phyloP scores from a whole-genome alignment of 1,140 invertebrate species.

The Neodiprion fabricii region DNA sequence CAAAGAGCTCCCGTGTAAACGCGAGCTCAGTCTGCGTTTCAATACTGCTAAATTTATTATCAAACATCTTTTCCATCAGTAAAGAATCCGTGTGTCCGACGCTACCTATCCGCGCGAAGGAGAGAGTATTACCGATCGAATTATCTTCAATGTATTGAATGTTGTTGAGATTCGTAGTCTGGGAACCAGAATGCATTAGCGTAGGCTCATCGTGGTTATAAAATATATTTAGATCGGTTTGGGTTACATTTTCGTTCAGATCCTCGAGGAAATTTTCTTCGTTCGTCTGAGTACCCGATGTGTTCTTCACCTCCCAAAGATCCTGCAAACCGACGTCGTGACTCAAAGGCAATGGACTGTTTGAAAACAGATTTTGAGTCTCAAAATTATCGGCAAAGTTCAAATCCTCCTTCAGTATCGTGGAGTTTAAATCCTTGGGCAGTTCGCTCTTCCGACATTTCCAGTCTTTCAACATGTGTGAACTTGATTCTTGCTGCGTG shows the following conservation, averaged over 20 bases:
- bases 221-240: conserved; percentile 46
- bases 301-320: conserved; percentile 57
- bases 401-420: conserved; percentile 43
- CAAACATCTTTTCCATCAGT: conserved; percentile 50
- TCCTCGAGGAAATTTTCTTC: conserved; percentile 49
- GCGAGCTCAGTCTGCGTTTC: conserved; percentile 67
- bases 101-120: conserved; percentile 26
- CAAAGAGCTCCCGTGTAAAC: conserved; percentile 50
- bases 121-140: conserved; percentile 31
- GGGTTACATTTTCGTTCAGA: conserved; percentile 47
- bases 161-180: conserved; percentile 32
- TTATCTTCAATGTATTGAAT: conserved; percentile 38
- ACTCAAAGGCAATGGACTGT: conserved; percentile 50
- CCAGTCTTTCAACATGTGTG: conserved; percentile 34
- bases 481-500: conserved; percentile 22
- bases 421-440: conserved; percentile 24
- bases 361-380: conserved; percentile 57
- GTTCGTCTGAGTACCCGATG: conserved; percentile 58
- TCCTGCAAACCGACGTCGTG: conserved; percentile 55
- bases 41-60: conserved; percentile 59
- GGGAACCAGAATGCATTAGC: conserved; percentile 33
- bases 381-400: conserved; percentile 45
- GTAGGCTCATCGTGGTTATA: conserved; percentile 34
- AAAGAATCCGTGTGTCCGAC: conserved; percentile 52
- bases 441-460: conserved; percentile 35